Evolutionary conservation across 2,113 vertebrate species (phyloP), one percentile per base, ranked within the genome.

Genomic region (Oostethus manadensis): DNA sequence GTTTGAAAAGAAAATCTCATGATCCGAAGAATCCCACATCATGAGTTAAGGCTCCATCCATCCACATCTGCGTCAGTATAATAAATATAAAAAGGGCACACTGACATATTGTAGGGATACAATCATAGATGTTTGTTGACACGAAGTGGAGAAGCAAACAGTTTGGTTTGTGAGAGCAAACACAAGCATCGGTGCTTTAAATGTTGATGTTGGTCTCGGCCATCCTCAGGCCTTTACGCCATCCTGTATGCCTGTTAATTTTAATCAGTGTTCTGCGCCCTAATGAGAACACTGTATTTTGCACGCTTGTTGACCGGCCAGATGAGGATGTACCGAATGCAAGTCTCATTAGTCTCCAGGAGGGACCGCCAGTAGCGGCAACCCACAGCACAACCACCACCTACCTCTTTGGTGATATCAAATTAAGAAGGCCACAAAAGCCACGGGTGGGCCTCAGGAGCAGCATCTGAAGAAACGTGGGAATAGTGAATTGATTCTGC

Each of bases 201-300:
- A 70, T 66, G 69, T 53, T 61, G 66, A 66, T 67, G 70, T 76
- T 64, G 57, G 38, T 84, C 54, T 62, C 64, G 33, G 58, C 55
- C 64, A 57, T 69, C 66, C 74, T 63, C 72, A 49, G 66, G 67
- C 60, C 68, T 74, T 43, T n/a, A n/a, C n/a, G n/a, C n/a, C n/a
- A n/a, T n/a, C 60, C 68, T 70, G 51, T 63, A 65, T 69, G 80
- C 76, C 80, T 70, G 81, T 83, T 81, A 80, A 84, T 82, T 80
- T 80, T 78, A 86, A 87, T 88, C 83, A 86, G 79, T 82, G 80
- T 84, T 86, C 72, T 66, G 14, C 76, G 69, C 74, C 60, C 69
- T 86, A 87, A 86, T 81, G 79, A 87, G 74, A 82, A 80, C 80
- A 78, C 76, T 71, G 71, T 64, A 81, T 80, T 80, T 79, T 83